A percentile compares a stretch with the other conserved stretches of the same genome.
Evolutionary conservation across 2,113 vertebrate genomes (phyloP).

Genomic region (Hippocampus zosterae): DNA sequence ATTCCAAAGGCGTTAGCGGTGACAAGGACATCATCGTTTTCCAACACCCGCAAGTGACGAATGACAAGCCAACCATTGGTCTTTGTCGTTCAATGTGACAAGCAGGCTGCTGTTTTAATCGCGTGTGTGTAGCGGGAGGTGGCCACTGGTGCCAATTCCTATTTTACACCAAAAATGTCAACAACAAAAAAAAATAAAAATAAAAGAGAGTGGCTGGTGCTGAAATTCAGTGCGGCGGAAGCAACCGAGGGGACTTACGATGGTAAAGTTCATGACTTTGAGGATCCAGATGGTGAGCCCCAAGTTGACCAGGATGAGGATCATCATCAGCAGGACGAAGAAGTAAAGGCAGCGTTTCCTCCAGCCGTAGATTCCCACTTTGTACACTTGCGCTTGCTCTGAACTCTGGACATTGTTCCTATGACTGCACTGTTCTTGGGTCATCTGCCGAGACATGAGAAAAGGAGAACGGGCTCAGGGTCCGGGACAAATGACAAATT

Average conservation of each 20-base stretch:
- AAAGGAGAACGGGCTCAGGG: neutral
- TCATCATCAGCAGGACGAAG: conserved; percentile 97
- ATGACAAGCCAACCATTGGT: too few relatives aligned
- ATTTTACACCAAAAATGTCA: too few relatives aligned
- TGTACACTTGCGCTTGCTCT: conserved; percentile 94
- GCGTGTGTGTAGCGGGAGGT: too few relatives aligned
- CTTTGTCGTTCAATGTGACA: too few relatives aligned
- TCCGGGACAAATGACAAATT: neutral
- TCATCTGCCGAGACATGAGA: conserved; percentile 79
- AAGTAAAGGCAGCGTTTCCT: conserved; percentile 99
- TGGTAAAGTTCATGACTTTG: conserved; percentile 99
- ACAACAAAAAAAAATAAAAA: too few relatives aligned
- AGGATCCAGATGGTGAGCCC: conserved; percentile 99
- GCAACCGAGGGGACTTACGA: conserved; percentile 78
- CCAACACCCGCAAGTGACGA: too few relatives aligned
- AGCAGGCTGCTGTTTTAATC: too few relatives aligned
- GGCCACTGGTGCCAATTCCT: too few relatives aligned
- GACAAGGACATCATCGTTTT: too few relatives aligned
- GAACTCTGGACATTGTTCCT: conserved; percentile 89
- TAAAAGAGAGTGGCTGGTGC: too few relatives aligned
- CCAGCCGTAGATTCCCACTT: conserved; percentile 99
- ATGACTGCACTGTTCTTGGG: conserved; percentile 94
- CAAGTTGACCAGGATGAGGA: conserved; percentile 97
- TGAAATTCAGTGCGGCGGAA: too few relatives aligned
- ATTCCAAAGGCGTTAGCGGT: too few relatives aligned